Evolutionary conservation across 2,113 vertebrate genomes (phyloP).

Genomic region (Brienomyrus longianalis): DNA sequence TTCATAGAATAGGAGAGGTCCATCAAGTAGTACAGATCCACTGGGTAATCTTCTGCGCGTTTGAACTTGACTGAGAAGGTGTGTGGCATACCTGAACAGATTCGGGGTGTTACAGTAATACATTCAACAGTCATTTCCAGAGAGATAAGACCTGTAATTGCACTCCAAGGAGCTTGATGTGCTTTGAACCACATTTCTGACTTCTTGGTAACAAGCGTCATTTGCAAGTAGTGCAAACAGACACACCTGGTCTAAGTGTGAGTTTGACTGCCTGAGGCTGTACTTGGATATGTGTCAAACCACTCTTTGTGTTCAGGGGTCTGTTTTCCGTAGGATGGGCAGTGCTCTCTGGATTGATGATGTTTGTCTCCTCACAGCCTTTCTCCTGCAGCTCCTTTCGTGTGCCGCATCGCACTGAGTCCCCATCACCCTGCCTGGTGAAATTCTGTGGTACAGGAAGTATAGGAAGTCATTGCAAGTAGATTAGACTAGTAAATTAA

Average conservation of each 20-base stretch:
- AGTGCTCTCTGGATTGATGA: slow-evolving; percentile 56
- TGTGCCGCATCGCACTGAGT: slow-evolving; percentile 77
- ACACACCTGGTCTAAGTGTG: slow-evolving; percentile 69
- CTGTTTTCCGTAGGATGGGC: fast-evolving
- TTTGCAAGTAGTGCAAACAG: background rate
- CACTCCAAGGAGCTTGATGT: background rate
- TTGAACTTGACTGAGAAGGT: slow-evolving; percentile 68
- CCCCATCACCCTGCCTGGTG: slow-evolving; percentile 67
- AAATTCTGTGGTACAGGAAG: slow-evolving; percentile 63
- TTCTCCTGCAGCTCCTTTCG: slow-evolving; percentile 39
- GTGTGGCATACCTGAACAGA: slow-evolving; percentile 56
- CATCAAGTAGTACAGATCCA: slow-evolving; percentile 97
- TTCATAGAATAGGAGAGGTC: slow-evolving; percentile 93
- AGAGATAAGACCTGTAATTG: background rate
- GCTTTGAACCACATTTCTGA: background rate
- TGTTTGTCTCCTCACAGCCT: slow-evolving; percentile 52
- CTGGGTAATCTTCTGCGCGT: slow-evolving; percentile 79
- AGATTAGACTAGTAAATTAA: background rate
- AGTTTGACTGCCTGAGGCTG: slow-evolving; percentile 65
- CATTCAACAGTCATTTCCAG: background rate
- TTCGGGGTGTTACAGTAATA: background rate
- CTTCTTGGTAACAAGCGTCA: background rate
- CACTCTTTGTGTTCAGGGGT: fast-evolving
- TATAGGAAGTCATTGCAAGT: background rate
- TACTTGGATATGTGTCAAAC: slow-evolving; percentile 53